These are phyloP conservation scores for Acronicta aceris DNA, from an alignment of 2,888 invertebrate species.

Conservation along the genomic window DNA sequence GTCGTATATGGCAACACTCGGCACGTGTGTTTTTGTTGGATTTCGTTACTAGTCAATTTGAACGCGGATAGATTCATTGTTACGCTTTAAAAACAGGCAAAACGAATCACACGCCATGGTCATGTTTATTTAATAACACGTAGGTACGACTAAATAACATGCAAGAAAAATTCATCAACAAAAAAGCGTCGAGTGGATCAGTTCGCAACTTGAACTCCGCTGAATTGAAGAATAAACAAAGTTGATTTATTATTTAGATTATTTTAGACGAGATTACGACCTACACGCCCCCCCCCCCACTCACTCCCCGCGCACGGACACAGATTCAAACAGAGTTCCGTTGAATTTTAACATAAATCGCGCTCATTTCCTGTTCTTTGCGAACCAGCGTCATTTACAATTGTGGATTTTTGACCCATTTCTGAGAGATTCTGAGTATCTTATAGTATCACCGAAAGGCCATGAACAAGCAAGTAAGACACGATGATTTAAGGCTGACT, in stretches of 20 bases:
- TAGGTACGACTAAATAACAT: neutral
- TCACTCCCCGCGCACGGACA: conserved; percentile 3
- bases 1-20: too few relatives aligned
- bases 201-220: conserved; percentile 18
- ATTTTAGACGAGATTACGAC: conserved; percentile 56
- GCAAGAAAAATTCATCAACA: neutral
- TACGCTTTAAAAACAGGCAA: conserved; percentile 12
- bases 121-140: too few relatives aligned
- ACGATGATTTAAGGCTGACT: too few relatives aligned
- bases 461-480: neutral
- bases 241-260: conserved; percentile 67
- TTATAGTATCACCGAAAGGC: conserved; percentile 11
- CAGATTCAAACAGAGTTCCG: conserved; percentile 44
- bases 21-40: neutral
- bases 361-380: conserved; percentile 52
- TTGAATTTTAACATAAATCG: conserved; percentile 50
- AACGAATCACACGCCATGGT: neutral
- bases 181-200: conserved; percentile 10
- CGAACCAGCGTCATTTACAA: conserved; percentile 52
- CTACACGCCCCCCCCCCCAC: neutral
- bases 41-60: conserved; percentile 16
- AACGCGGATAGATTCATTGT: conserved; percentile 10
- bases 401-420: conserved; percentile 56
- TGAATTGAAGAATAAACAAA: conserved; percentile 37
- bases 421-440: conserved; percentile 38